Conservation (phyloP, 2,797 vertebrate species). For the Etheostoma nigrum region DNA sequence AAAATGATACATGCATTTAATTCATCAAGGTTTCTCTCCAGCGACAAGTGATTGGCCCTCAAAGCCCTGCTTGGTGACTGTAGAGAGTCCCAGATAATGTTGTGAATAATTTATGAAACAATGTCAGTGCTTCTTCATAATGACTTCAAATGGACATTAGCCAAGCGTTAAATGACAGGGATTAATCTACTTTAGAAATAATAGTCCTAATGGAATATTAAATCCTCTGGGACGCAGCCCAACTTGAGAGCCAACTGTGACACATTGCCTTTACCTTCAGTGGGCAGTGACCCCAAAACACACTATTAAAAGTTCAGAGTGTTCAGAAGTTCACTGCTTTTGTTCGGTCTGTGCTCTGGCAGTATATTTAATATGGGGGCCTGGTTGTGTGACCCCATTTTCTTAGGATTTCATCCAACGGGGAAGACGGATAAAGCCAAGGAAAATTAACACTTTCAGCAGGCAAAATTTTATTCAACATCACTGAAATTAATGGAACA, state of each 20-base stretch:
- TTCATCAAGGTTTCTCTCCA: conserved; percentile 55
- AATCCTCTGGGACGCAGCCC: conserved; percentile 72
- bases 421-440: conserved; percentile 14
- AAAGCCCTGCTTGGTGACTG: conserved; percentile 56
- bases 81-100: conserved; percentile 70
- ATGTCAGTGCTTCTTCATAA: conserved; percentile 80
- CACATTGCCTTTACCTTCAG: conserved; percentile 50
- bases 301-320: conserved; percentile 73
- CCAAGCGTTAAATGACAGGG: conserved; percentile 85
- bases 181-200: conserved; percentile 84
- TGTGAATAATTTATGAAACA: conserved; percentile 82
- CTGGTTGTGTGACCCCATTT: conserved; percentile 30
- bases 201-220: conserved; percentile 81
- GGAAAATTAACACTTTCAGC: conserved; percentile 35
- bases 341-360: conserved; percentile 19
- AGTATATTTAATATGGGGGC: conserved; percentile 27
- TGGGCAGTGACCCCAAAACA: conserved; percentile 72
- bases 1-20: conserved; percentile 53
- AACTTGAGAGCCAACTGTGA: conserved; percentile 64
- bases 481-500: neutral
- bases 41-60: conserved; percentile 58
- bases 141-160: conserved; percentile 84
- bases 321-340: conserved; percentile 65
- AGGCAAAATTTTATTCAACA: neutral
- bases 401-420: conserved; percentile 33